A percentile compares a stretch with the other conserved stretches of the same genome.
phyloP scores from a whole-genome alignment of 1,140 invertebrate genomes.

The Sinella curviseta region DNA sequence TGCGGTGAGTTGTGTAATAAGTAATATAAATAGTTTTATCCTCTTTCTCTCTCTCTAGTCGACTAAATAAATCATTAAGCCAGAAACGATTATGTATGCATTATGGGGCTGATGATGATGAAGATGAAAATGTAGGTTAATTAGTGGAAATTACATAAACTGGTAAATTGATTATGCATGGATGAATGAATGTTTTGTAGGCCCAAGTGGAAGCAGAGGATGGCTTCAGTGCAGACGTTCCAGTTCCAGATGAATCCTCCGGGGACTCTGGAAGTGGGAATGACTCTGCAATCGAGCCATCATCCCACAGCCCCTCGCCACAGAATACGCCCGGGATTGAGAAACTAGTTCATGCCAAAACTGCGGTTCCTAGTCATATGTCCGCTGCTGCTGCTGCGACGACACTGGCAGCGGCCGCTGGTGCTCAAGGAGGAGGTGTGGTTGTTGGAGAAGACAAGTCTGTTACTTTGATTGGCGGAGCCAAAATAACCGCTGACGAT shows the following conservation, averaged over 20 bases:
- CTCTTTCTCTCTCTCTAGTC: too few species aligned
- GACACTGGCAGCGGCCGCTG: background rate
- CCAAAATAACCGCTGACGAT: background rate
- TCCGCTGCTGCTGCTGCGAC: background rate
- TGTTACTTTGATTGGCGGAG: background rate
- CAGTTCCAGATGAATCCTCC: constrained; percentile 58
- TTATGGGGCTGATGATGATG: too few species aligned
- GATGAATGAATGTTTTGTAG: constrained; percentile 11
- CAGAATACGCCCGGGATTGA: constrained; percentile 28
- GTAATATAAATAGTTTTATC: background rate
- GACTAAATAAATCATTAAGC: too few species aligned
- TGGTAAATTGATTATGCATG: too few species aligned
- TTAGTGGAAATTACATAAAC: too few species aligned
- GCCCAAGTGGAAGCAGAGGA: constrained; percentile 29
- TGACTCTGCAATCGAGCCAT: constrained; percentile 52
- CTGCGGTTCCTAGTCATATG: background rate
- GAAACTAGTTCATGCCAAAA: constrained; percentile 21
- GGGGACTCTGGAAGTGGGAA: constrained; percentile 58
- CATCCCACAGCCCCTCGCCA: constrained; percentile 32
- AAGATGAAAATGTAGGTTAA: too few species aligned
- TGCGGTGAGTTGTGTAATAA: constrained; percentile 23
- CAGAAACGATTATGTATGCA: too few species aligned
- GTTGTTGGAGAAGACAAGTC: constrained; percentile 1
- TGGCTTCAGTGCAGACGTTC: constrained; percentile 41
- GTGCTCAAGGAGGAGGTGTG: constrained; percentile 10